Evolutionary conservation across 2,797 vertebrate genomes (phyloP), one percentile per base, ranked within the genome.

Genomic region (Sardinella longiceps): DNA sequence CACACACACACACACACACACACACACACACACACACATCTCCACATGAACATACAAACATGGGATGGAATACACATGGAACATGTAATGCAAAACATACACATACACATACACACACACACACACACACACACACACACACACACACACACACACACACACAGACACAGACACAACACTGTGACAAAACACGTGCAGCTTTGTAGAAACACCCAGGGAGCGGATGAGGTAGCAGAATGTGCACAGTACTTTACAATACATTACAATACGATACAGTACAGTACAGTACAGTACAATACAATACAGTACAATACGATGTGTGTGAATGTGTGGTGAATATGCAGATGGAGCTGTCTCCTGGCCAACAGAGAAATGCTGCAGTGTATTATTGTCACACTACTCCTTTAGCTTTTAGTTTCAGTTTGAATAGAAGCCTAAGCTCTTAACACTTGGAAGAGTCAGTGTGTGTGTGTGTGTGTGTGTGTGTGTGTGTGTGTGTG

Each of bases 131-230:
- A 83, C 82, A 81, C 23, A 37, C 39, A 82, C 48, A 15, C 18
- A 56, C 66, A 23, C 20, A 20, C 83, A 70, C 58, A 81, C 66
- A 84, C 80, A 82, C 77, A 51, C 82, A 46, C 53, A 66, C 60
- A 30, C 60, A 30, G 28, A 50, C 48, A 50, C 7, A 53, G 2
- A 53, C 51, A 53, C 15, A 53, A 63, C 58, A 74, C 66, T 37
- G 66, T 74, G 63, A 86, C 84, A 81, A 83, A 50, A 84, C 83
- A 66, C 53, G 77, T 87, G 81, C 81, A 83, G 43, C 48, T 85
- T 81, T 84, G 82, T 82, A 84, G 83, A 86, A 81, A 87, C 85
- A 87, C 82, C 84, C 84, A 85, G 53, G 58, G 85, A 85, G 89
- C 84, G 63, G 33, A 88, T 88, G 87, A 74, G 83, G 84, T 86